phyloP scores from a whole-genome alignment of 2,888 invertebrate genomes.

The Acleris cristana region DNA sequence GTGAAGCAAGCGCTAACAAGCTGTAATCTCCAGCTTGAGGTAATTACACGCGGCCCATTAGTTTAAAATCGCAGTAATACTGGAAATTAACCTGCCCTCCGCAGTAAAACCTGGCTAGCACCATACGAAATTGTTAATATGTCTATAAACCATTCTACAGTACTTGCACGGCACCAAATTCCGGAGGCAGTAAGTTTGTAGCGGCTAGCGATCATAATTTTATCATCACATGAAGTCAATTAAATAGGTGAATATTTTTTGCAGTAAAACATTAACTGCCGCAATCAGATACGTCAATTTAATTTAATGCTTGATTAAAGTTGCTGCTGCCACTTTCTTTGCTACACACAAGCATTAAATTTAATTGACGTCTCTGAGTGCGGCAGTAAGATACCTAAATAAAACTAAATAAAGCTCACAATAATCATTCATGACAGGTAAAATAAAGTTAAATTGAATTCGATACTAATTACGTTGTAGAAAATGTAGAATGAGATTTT shows the following conservation, averaged over 20 bases:
- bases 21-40: neutral
- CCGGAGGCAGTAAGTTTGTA: neutral
- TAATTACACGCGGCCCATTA: conserved; percentile 15
- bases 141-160: conserved; percentile 18
- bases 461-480: no score
- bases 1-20: neutral
- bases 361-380: no score
- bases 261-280: no score
- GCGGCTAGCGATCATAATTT: conserved; percentile 4
- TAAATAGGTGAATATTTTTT: no score
- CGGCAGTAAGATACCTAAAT: neutral
- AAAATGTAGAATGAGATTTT: no score
- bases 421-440: no score
- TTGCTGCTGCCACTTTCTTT: no score
- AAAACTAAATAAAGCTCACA: neutral
- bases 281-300: no score
- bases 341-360: no score
- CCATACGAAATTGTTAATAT: conserved; percentile 28
- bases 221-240: no score
- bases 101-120: conserved; percentile 20
- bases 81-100: conserved; percentile 15
- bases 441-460: no score
- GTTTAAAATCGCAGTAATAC: conserved; percentile 12
- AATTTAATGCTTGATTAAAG: no score
- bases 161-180: neutral